Evolutionary conservation across 2,113 vertebrate genomes (phyloP).

Genomic region (Ameiurus melas): DNA sequence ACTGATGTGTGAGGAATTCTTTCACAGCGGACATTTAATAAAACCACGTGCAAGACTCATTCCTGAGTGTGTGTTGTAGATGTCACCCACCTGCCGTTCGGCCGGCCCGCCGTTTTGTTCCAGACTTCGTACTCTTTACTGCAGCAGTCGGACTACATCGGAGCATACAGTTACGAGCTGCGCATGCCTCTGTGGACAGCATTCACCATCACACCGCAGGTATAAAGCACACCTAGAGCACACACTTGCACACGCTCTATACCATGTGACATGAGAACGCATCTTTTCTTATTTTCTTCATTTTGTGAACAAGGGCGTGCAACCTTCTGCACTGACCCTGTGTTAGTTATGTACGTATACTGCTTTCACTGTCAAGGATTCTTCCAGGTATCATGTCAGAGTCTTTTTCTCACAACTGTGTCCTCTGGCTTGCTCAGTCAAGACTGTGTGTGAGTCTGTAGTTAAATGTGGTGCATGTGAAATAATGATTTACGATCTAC

Average conservation of each 20-base stretch:
- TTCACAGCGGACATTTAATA: neutral
- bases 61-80: constrained; percentile 62
- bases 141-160: constrained; percentile 88
- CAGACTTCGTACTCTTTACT: constrained; percentile 84
- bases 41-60: neutral
- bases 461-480: neutral
- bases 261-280: neutral
- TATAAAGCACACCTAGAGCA: neutral
- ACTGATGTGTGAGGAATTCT: neutral
- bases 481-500: neutral
- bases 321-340: neutral
- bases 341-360: neutral
- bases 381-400: neutral
- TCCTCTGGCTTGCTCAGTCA: neutral
- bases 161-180: constrained; percentile 87
- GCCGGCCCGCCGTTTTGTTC: constrained; percentile 89
- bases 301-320: neutral
- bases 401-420: neutral
- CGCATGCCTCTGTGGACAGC: constrained; percentile 91
- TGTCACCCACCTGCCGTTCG: constrained; percentile 82
- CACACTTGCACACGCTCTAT: neutral
- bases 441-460: no score
- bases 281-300: neutral
- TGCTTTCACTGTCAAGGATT: neutral
- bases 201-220: constrained; percentile 70